Conservation (phyloP, 2,888 invertebrate species). For the Esperia sulphurella region DNA sequence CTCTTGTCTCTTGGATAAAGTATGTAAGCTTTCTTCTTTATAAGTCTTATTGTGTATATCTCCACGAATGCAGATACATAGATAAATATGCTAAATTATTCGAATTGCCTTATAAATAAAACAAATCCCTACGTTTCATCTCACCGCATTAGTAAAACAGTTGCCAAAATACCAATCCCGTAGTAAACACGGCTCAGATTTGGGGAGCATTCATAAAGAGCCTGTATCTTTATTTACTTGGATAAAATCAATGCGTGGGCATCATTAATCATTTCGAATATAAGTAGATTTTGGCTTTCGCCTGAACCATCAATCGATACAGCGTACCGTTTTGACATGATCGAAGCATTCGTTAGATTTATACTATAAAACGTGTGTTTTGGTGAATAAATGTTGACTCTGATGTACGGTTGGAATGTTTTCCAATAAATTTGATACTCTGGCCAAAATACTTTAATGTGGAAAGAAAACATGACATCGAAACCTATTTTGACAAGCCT, state of each 20-base stretch:
- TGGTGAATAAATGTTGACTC: no score
- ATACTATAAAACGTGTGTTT: no score
- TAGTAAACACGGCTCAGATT: background rate
- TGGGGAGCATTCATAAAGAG: background rate
- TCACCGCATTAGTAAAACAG: background rate
- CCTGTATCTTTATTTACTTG: background rate
- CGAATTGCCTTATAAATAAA: background rate
- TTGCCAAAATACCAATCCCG: background rate
- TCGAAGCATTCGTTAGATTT: background rate
- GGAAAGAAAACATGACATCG: no score
- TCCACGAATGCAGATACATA: no score
- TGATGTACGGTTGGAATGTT: no score
- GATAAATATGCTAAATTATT: background rate
- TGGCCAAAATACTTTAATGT: no score
- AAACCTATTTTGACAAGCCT: no score
- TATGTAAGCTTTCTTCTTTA: no score
- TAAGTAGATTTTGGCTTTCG: conserved; percentile 3
- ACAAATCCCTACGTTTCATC: background rate
- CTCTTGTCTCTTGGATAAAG: no score
- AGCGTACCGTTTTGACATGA: background rate
- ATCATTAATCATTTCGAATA: conserved; percentile 8
- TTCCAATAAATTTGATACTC: no score
- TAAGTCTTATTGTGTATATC: no score
- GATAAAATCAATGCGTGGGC: conserved; percentile 6
- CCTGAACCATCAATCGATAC: conserved; percentile 3